phyloP scores from a whole-genome alignment of 2,888 invertebrate genomes.

The Drosophila nr. perissopoda region DNA sequence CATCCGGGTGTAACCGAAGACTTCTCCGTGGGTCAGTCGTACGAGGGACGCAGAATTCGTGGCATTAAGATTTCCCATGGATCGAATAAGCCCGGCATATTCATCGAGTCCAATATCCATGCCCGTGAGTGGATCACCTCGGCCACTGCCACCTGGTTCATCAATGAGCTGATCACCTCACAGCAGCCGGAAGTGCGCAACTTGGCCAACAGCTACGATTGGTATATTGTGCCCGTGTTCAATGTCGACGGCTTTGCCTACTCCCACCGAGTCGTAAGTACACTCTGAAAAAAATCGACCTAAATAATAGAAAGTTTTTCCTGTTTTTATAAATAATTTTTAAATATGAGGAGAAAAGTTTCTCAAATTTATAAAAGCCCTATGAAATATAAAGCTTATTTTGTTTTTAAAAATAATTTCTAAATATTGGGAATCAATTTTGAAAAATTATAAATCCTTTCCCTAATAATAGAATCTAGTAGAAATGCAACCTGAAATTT shows the following conservation, averaged over 20 bases:
- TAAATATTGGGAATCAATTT: background rate
- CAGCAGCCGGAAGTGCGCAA: constrained; percentile 86
- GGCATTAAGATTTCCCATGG: constrained; percentile 86
- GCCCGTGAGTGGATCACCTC: constrained; percentile 91
- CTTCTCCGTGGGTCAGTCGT: constrained; percentile 86
- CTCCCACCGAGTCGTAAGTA: constrained; percentile 87
- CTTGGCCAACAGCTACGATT: constrained; percentile 89
- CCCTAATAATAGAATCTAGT: no score
- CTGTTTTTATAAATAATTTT: background rate
- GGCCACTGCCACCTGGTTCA: constrained; percentile 89
- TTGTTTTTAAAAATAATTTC: background rate
- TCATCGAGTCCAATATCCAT: constrained; percentile 89
- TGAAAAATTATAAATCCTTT: background rate
- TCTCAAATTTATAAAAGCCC: background rate
- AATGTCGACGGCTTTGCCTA: constrained; percentile 92
- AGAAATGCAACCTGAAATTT: no score
- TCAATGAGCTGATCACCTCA: constrained; percentile 89
- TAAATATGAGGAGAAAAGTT: background rate
- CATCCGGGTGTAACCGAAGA: constrained; percentile 84
- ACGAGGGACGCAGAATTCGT: constrained; percentile 87
- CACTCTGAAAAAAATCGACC: background rate
- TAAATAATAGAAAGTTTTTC: background rate
- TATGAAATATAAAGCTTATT: no score
- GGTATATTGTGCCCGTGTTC: constrained; percentile 90
- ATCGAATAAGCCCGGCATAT: constrained; percentile 86